phyloP scores from a whole-genome alignment of 2,797 vertebrate species.

The Crypturellus tataupa region DNA sequence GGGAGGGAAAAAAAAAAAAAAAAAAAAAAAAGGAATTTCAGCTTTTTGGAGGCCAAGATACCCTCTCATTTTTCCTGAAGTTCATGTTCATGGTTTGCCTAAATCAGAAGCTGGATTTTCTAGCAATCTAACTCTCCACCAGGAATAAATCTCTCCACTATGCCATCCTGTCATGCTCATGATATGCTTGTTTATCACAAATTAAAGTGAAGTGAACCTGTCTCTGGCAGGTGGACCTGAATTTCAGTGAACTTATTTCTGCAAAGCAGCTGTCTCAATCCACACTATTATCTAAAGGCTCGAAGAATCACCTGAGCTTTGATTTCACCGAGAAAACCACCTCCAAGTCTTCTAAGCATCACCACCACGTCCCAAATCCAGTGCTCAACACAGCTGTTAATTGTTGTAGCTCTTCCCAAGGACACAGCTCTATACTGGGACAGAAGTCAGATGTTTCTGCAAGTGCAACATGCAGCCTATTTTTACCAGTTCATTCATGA shows the following conservation, averaged over 20 bases:
- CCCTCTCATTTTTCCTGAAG: neutral
- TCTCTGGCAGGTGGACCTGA: neutral
- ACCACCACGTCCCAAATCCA: accelerated
- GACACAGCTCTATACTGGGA: accelerated
- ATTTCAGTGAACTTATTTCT: neutral
- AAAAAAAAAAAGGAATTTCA: neutral
- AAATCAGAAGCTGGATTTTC: neutral
- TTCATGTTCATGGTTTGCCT: accelerated
- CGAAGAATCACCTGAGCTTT: neutral
- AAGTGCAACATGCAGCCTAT: neutral
- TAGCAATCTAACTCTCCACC: neutral
- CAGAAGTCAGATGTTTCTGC: accelerated
- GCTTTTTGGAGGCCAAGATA: neutral
- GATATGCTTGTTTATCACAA: neutral
- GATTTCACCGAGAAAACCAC: neutral
- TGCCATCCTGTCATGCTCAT: neutral
- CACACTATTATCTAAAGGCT: neutral
- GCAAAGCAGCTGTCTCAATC: neutral
- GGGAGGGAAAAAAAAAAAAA: neutral
- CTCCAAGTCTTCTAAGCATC: neutral
- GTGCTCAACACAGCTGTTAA: neutral
- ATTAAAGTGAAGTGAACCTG: neutral
- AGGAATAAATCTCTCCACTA: neutral
- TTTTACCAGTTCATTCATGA: neutral
- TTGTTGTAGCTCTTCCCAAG: accelerated